Evolutionary conservation across 2,888 invertebrate genomes (phyloP), one percentile per base, ranked within the genome.

Genomic region (Ennomos erosarius): DNA sequence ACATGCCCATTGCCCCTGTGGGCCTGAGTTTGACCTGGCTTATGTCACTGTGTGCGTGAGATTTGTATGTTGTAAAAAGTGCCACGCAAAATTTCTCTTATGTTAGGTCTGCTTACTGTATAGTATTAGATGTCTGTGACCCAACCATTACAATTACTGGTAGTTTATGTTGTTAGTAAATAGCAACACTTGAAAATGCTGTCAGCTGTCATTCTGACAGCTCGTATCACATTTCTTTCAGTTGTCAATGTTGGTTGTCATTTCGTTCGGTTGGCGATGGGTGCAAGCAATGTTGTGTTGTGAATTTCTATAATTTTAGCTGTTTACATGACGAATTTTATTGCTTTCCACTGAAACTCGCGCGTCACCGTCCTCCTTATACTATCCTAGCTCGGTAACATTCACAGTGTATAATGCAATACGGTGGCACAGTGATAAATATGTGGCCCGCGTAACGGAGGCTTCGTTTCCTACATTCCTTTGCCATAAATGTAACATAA

Each of bases 361-460:
- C 74, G 74, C 81, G 82, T 85, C 80, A 81, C 70, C 69, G 64
- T 63, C 67, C 60, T 71, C 63, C 65, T 69, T 68, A 67, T 68
- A 64, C 67, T 68, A 70, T 69, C 53, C 64, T 60, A 62, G 67
- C 62, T 67, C 58, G 63, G 63, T 57, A 67, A 61, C 58, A 58
- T 62, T 70, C 69, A 67, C 66, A 68, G 67, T 64, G 62, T 65
- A 62, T 69, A 71, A 76, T 75, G 65, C 64, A 37, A 38, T 70
- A 72, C 69, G 65, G 70, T 76, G 65, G 70, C 76, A 75, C 73
- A 74, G 71, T 74, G 66, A 75, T 79, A 81, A 82, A 79, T 84
- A 87, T 85, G 84, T 86, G 84, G 81, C 81, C 79, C 85, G 83
- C 80, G 76, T 89, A 90, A 87, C 89, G 86, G 85, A 85, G 81